Conservation (phyloP, 2,113 vertebrate species). For the Stigmatopora argus region DNA sequence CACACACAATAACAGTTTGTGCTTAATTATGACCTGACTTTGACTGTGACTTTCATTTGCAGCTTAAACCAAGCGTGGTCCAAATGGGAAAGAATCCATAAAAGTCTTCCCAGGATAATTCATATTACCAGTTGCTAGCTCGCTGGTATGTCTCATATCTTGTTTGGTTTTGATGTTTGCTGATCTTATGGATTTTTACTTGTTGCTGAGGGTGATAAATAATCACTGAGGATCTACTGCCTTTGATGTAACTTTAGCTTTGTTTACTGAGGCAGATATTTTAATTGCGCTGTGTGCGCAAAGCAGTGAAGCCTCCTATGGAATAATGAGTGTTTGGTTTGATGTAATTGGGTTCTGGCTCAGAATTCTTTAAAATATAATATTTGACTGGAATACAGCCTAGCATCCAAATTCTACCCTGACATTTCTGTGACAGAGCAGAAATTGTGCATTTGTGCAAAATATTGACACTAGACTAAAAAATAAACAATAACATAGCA, state of each 20-base stretch:
- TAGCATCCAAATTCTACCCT: neutral
- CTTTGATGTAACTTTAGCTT: conserved; percentile 49
- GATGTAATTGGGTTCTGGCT: conserved; percentile 18
- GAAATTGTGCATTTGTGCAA: neutral
- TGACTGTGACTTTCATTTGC: conserved; percentile 48
- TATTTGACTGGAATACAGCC: neutral
- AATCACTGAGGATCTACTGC: conserved; percentile 59
- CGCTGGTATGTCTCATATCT: conserved; percentile 36
- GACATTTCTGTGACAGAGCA: neutral
- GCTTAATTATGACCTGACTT: conserved; percentile 47
- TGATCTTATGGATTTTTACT: conserved; percentile 65
- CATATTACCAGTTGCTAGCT: conserved; percentile 22
- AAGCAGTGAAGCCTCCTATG: conserved; percentile 20
- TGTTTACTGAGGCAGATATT: conserved; percentile 52
- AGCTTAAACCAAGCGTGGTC: conserved; percentile 38
- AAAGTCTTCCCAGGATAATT: conserved; percentile 32
- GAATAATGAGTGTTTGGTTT: conserved; percentile 15
- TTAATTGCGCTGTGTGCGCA: conserved; percentile 58
- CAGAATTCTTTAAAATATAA: neutral
- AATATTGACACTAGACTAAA: no score
- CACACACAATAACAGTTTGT: conserved; percentile 21
- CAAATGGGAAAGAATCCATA: conserved; percentile 39
- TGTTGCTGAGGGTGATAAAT: conserved; percentile 59
- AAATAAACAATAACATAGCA: no score
- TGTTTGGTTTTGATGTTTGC: conserved; percentile 65